Base-by-base conservation (phyloP, 2,888 invertebrate genomes). In the Melanophora roralis region DNA sequence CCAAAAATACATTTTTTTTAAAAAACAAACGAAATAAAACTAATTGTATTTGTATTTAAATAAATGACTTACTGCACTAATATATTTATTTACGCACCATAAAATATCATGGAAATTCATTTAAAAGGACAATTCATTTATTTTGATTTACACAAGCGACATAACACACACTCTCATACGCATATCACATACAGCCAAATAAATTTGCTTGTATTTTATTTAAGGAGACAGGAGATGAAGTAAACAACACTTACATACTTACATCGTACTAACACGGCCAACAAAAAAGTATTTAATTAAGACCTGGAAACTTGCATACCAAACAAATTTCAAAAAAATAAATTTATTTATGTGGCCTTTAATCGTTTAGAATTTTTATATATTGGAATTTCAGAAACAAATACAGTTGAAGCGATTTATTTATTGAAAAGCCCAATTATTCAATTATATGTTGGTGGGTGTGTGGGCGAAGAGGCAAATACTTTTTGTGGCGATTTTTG, bases 11-110 rank as follows among this genome's bases (percentile, higher is more conserved):
- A 27, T 5, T 5, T 27, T 27, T 6, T 3, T 3, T 23, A 51
- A 16, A 12, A 40, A 32, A 5, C 19, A 53, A 21, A 68, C 19
- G 9, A 65, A 65, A 67, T 67, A 57, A 71, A 65, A 79, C 38
- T 79, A 75, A 79, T 79, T 65, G 71, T 75, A 55, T 75, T 72
- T 60, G 60, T 79, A 60, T 77, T 77, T 73, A 81, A 81, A 81
- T 77, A 81, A 81, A 81, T 81, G 68, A 81, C 78, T 78, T 78
- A 78, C 81, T 81, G 81, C 81, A 81, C 74, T 75, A 81, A 81
- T 81, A 81, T 74, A 81, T 81, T 81, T 68, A 75, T 81, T 81
- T 75, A 78, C 78, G 74, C 78, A 81, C 74, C 78, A 81, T 81
- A 81, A 81, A 81, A 73, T 73, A 76, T 73, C 76, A 59, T 67